phyloP scores from a whole-genome alignment of 2,888 invertebrate species.

The Sceliomorpha sp. region DNA sequence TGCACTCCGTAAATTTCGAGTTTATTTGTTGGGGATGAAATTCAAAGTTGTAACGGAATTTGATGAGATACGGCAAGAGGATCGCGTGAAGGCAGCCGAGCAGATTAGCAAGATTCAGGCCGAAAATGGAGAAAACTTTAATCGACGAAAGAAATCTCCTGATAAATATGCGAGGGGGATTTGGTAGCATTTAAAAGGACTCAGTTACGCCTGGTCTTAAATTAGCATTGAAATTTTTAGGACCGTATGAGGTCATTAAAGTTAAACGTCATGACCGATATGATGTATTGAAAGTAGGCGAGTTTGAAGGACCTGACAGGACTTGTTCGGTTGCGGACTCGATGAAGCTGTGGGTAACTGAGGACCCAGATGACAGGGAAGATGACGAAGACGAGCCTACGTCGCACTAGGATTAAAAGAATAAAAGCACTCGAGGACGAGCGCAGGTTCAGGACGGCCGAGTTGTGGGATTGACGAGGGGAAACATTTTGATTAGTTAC shows the following conservation, averaged over 20 bases:
- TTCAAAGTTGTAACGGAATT: conserved; percentile 1
- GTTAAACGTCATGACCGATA: background rate
- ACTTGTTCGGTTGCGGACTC: background rate
- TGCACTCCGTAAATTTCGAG: conserved; percentile 10
- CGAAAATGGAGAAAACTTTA: background rate
- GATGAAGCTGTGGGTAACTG: background rate
- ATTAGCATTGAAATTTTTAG: background rate
- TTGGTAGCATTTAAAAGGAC: conserved; percentile 1
- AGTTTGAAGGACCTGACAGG: background rate
- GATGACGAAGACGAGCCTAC: background rate
- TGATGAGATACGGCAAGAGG: background rate
- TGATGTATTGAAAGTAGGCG: background rate
- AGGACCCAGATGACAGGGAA: background rate
- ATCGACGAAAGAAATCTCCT: background rate
- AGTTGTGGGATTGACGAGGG: too few relatives aligned
- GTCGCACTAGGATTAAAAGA: background rate
- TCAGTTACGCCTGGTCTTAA: conserved; percentile 2
- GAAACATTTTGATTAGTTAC: too few relatives aligned
- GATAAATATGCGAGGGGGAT: background rate
- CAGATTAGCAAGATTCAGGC: background rate
- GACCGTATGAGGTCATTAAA: background rate
- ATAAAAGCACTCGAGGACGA: background rate
- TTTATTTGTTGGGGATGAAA: background rate
- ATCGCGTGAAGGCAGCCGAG: background rate
- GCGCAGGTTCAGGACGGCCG: background rate